Evolutionary conservation across 2,113 vertebrate species (phyloP), one percentile per base, ranked within the genome.

Genomic region (Cottus gobio): DNA sequence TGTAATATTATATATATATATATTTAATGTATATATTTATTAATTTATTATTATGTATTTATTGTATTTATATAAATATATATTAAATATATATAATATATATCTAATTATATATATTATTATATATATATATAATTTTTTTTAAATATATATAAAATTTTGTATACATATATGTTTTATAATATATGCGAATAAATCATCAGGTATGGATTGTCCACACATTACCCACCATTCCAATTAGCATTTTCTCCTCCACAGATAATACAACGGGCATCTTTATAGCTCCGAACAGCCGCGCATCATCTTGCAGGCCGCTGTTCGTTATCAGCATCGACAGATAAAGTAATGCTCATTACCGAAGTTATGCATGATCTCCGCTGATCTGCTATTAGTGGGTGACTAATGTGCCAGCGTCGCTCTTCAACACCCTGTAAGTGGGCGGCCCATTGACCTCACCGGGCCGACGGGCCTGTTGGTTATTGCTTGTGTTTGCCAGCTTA

Each of bases 301-400:
- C 37, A 62, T 60, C 22, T 54, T 78, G n/a, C 57, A 63, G 34
- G 30, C 60, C 1, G 16, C 62, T 26, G 30, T 77, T 75, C 20
- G 22, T 65, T 74, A 83, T 81, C 69, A 10, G 56, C 20, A 8
- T 16, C 75, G 80, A 83, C 83, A 71, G 71, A 71, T 66, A 73
- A 76, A 82, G 64, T 87, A 75, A 62, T 80, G 84, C 69, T 80
- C 75, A 79, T 87, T 79, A 79, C 68, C 22, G 52, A 82, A 86
- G 76, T 82, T 80, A 70, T 74, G 64, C 60, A 58, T 74, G 71
- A 86, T 89, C 88, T 78, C 74, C 57, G 63, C 73, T 83, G 73
- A 86, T 79, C 83, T 90, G 78, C 65, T 87, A 28, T 86, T 81
- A 91, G 82, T 26, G 67, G 65, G 31, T 85, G 83, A 86, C 73